These are phyloP conservation scores for Danaus melanippus DNA, from an alignment of 1,140 invertebrate genomes.

Conservation along the genomic window DNA sequence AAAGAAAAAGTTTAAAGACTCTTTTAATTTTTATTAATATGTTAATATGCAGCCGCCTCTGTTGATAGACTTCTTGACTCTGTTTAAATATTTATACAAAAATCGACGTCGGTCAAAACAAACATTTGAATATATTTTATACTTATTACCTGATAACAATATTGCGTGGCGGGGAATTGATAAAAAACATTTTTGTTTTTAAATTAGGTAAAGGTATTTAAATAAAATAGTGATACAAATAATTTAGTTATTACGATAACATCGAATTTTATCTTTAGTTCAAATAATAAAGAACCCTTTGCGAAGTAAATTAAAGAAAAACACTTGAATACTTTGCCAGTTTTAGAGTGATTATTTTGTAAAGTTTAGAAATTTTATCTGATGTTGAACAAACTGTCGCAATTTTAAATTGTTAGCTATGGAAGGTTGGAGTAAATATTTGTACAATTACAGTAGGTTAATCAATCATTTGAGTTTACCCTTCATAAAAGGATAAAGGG, in stretches of 20 bases:
- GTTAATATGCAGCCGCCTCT: background rate
- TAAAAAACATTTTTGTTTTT: constrained; percentile 10
- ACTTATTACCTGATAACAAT: constrained; percentile 5
- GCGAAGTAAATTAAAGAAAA: constrained; percentile 41
- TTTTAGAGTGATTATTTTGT: constrained; percentile 21
- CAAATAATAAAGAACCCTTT: constrained; percentile 9
- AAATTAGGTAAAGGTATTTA: constrained; percentile 7
- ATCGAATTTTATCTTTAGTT: constrained; percentile 8
- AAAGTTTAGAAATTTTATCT: constrained; percentile 21
- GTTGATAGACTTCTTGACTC: background rate
- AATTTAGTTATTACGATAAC: constrained; percentile 10
- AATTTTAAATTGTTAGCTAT: constrained; percentile 30
- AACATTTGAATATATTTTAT: background rate
- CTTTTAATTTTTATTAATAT: constrained; percentile 16
- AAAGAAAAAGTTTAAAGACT: constrained; percentile 28
- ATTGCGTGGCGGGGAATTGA: constrained; percentile 12
- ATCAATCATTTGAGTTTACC: constrained; percentile 55
- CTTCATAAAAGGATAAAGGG: constrained; percentile 18
- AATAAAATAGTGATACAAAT: constrained; percentile 16
- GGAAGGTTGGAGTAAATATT: constrained; percentile 43
- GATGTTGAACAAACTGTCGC: constrained; percentile 32
- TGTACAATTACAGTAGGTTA: constrained; percentile 41
- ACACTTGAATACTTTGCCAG: constrained; percentile 32
- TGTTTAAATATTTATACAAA: too few species aligned
- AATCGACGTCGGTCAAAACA: too few species aligned